Evolutionary conservation across 2,888 invertebrate genomes (phyloP).

Genomic region (Volucella inflata): DNA sequence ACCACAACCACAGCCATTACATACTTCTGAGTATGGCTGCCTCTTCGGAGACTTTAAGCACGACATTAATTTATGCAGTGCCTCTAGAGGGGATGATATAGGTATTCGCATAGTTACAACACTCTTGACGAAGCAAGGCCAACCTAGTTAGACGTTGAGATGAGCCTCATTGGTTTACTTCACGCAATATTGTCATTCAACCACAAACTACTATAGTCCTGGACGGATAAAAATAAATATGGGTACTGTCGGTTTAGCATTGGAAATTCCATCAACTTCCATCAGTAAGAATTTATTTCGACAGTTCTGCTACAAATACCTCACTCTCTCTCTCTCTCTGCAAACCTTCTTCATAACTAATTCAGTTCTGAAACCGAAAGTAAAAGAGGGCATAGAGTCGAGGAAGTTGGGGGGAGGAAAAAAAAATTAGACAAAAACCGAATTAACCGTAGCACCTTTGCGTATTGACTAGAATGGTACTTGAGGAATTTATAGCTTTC

Average conservation of each 20-base stretch:
- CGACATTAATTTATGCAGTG: constrained; percentile 58
- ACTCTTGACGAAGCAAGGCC: background rate
- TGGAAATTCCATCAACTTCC: constrained; percentile 70
- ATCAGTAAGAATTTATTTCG: constrained; percentile 57
- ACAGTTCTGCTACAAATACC: background rate
- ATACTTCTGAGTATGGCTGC: constrained; percentile 17
- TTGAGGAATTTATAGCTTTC: constrained; percentile 58
- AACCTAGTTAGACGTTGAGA: constrained; percentile 47
- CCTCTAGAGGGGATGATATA: too few species aligned
- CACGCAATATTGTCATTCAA: constrained; percentile 73
- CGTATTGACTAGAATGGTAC: constrained; percentile 50
- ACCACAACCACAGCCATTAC: constrained; percentile 55
- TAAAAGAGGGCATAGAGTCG: too few species aligned
- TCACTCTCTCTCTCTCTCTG: background rate
- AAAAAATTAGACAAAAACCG: constrained; percentile 54
- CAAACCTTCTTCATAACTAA: constrained; percentile 38
- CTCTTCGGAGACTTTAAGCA: constrained; percentile 15
- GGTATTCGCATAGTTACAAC: too few species aligned
- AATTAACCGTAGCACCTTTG: constrained; percentile 66
- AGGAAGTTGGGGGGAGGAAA: background rate
- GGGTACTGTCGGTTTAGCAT: constrained; percentile 24
- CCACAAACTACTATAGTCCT: constrained; percentile 27
- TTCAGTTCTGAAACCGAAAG: constrained; percentile 26
- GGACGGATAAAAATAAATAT: constrained; percentile 59
- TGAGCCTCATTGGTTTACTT: constrained; percentile 70